Evolutionary conservation across 2,797 vertebrate species (phyloP), one percentile per base, ranked within the genome.

Genomic region (Ceryle rudis): DNA sequence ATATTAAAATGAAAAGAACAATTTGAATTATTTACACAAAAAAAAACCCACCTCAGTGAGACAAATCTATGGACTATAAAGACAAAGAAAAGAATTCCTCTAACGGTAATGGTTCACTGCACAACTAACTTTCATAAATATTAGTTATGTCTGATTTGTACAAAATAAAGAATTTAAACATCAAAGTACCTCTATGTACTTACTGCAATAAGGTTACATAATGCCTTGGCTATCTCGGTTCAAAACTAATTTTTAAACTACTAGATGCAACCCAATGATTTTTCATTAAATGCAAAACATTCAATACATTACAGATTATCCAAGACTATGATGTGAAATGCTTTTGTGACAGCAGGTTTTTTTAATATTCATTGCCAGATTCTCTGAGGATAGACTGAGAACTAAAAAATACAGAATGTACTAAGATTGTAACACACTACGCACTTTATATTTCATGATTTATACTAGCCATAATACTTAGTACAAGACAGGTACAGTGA

Each of bases 361-460:
- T 79, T 97, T 94, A 90, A 95, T 87, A 94, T 96, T 97, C 93
- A 90, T 96, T 77, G 49, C 83, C 94, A 90, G 83, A 39, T 88
- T 90, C 92, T 95, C 51, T 17, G 74, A 96, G 89, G 91, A 96
- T 23, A 26, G 47, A 91, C 92, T 58, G 80, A 47, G 31, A 94
- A 81, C 71, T 97, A 95, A 97, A 93, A 93, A 93, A 97, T 90
- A 79, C 88, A 67, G 91, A 94, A 89, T 72, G 31, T 86, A 81
- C 84, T 86, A 80, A 64, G 91, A 90, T 94, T 81, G 82, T 92
- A 73, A 81, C 65, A 62, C 51, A 29, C 54, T 37, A 33, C 18
- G 44, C 69, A 78, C 81, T 74, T 95, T 80, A 22, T 86, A 90
- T 80, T 70, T 75, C 62, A 52, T 67, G 60, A 52, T 90, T 91